These are phyloP conservation scores for Tauraco hartlaubi DNA, from an alignment of 2,797 vertebrate genomes.

Conservation along the genomic window DNA sequence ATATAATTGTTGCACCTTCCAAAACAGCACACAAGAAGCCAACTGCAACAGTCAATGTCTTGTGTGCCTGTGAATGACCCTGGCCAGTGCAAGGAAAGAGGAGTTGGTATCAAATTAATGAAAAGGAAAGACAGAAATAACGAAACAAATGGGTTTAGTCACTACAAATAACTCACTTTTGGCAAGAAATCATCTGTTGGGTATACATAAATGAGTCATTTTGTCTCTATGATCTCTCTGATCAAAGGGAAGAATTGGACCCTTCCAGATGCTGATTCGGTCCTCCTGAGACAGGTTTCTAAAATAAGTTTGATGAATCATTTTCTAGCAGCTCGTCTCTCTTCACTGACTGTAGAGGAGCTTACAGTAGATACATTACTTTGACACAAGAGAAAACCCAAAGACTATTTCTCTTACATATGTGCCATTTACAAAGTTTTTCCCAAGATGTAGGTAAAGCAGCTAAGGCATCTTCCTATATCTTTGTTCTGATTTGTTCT, in stretches of 20 bases:
- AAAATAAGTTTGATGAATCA: not conserved
- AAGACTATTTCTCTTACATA: not conserved
- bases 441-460: not conserved
- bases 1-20: conserved; percentile 76
- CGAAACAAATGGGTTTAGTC: not conserved
- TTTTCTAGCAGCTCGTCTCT: not conserved
- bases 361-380: not conserved
- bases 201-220: not conserved
- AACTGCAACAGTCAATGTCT: conserved; percentile 66
- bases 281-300: not conserved
- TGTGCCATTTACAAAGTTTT: not conserved
- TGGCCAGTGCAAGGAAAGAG: conserved; percentile 18
- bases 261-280: not conserved
- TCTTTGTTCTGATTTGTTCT: not conserved
- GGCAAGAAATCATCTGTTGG: not conserved
- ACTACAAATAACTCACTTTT: not conserved
- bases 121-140: not conserved
- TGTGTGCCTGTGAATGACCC: conserved; percentile 56
- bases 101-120: not conserved
- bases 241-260: not conserved
- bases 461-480: not conserved
- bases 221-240: not conserved
- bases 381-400: not conserved
- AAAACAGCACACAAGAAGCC: conserved; percentile 59
- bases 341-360: not conserved